Base-by-base conservation (phyloP, 2,797 vertebrate genomes). In the Channallabes apus region DNA sequence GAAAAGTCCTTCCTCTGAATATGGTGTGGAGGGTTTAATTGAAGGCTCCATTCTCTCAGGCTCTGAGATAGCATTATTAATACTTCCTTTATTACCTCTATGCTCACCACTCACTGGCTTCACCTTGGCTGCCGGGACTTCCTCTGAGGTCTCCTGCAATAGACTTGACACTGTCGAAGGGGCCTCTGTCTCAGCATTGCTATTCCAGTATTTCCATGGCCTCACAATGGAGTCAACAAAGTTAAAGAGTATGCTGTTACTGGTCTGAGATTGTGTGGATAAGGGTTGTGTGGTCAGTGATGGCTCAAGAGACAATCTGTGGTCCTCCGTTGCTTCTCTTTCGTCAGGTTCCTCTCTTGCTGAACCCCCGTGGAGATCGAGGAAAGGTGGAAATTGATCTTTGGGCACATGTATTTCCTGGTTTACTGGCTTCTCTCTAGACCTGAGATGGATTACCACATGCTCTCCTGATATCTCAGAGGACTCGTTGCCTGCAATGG, bases 391-490 rank as follows among this genome's bases (percentile, higher is more conserved):
- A 77, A 79, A 38, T 61, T 78, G 51, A 75, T 87, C 71, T 56
- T 85, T 83, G 11, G 69, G 82, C 62, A 24, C 79, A 69, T 71
- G 84, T 29, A 85, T 86, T 41, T 72, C 87, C 92, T 90, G 93
- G 15, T 29, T 65, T 12, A 51, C 85, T 51, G 88, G 85, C 38
- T 41, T 84, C 77, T 90, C 88, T 18, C 84, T 90, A 0, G 92
- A 90, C 61, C 68, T 89, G 51, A 95, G 85, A 77, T 95, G 93
- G 72, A 95, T 92, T 71, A 95, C 88, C 3, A 95, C 90, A 56
- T 95, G 94, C 84, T 96, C 95, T 83, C 93, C 94, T 3, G 94
- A 95, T 58, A 94, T 94, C 88, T 96, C 94, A 0, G 95, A 92
- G 0, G 94, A 94, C 84, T 92, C 92, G 32, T 89, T 90, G 65